These are phyloP conservation scores for Otolemur crassicaudatus DNA, from an alignment of 2,797 vertebrate genomes.

Conservation along the genomic window DNA sequence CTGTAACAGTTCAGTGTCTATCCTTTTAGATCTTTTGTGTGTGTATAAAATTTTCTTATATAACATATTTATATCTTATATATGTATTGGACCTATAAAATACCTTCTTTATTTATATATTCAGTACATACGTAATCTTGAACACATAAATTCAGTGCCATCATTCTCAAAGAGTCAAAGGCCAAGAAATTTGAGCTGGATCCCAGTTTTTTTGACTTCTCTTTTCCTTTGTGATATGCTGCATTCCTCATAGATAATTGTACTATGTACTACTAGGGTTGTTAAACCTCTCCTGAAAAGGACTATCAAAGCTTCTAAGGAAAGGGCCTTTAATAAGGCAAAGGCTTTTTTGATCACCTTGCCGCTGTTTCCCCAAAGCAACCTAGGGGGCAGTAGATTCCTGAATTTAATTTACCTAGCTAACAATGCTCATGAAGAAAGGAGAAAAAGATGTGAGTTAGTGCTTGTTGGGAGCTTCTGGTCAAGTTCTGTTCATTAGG, in stretches of 20 bases:
- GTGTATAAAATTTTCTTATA: neutral
- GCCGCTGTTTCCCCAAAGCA: neutral
- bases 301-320: neutral
- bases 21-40: neutral
- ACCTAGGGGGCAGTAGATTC: neutral
- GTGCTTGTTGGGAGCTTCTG: too few species aligned
- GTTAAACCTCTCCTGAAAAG: neutral
- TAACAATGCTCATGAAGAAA: neutral
- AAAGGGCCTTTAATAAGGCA: neutral
- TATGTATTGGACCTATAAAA: neutral
- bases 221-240: conserved; percentile 1
- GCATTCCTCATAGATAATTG: neutral
- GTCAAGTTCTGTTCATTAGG: neutral
- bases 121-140: neutral
- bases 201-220: neutral
- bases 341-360: neutral
- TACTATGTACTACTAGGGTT: neutral
- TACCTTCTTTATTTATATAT: neutral
- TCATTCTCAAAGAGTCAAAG: neutral
- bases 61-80: neutral
- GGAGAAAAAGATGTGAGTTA: neutral
- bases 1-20: neutral
- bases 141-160: conserved; percentile 33
- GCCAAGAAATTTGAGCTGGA: neutral
- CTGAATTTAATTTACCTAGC: neutral